Base-by-base conservation (phyloP, 2,888 invertebrate genomes). In the Anthophora plumipes region DNA sequence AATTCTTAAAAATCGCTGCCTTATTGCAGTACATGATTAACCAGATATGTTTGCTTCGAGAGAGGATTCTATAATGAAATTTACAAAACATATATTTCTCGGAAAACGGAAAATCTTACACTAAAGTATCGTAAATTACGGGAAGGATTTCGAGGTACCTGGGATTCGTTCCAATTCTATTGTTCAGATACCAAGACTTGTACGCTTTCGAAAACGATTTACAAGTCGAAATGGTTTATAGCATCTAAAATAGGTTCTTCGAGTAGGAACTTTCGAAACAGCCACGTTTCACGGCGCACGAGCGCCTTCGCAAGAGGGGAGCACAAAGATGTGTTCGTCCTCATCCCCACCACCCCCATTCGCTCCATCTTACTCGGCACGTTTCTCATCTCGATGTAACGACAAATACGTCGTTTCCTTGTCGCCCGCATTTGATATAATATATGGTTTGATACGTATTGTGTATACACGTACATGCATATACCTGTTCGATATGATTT, bases 181-280 rank as follows among this genome's bases (percentile, higher is more conserved):
- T 54, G 54, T 70, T 55, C 52, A 1, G 70, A 48, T 64, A 66
- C 8, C 7, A 20, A 31, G 64, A 11, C n/a, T 20, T n/a, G 69
- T 72, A 41, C 17, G 37, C 31, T 50, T 37, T 9, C 72, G 55
- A 79, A 77, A 71, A 77, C 52, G 43, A 71, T 74, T 71, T 70
- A 60, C 52, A 79, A 68, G 63, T 68, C 68, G 74, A 64, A 79
- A 68, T 71, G 71, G 67, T 80, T 84, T 66, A 74, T 48, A 76
- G 78, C 77, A 76, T 87, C 85, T 87, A 85, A 87, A 87, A 87
- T 87, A 85, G 87, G 87, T 77, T 76, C 76, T 78, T 73, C 75
- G 74, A 77, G 73, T 80, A 70, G 87, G 52, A 80, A 87, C 86
- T 87, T 87, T 87, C 86, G 87, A 87, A 87, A 87, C 81, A 85